Base-by-base conservation (phyloP, 2,113 vertebrate species). In the Callochromis pleurospilus region DNA sequence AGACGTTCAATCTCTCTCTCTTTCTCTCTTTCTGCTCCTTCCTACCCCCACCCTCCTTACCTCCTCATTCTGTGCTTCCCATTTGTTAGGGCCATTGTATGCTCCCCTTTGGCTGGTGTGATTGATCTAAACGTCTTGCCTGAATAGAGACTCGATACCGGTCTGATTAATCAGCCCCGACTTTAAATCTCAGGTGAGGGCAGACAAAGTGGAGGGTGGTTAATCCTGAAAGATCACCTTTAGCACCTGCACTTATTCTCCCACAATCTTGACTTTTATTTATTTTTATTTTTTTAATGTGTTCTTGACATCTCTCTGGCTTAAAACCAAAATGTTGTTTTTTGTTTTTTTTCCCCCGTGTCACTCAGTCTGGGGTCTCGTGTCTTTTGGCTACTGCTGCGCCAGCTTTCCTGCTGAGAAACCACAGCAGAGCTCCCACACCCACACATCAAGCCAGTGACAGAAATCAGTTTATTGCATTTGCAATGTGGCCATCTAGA, bases 401-500 rank as follows among this genome's bases (percentile, higher is more conserved):
- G 8, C 26, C 4, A 33, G 17, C 42, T 79, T 49, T 90, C 85
- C 80, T 94, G 83, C 89, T 58, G 83, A 58, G 88, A 68, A 86
- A 55, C 79, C 45, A 83, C 81, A 79, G 79, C 87, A 29, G 90
- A 83, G 86, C 86, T 29, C 62, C 85, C 86, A 88, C 90, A 90
- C 54, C 85, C 84, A 89, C 88, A 79, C 87, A 81, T 95, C 94
- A 95, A 68, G 53, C 58, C 38, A 2, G 53, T 93, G 93, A 94
- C 93, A 94, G 91, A 83, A 95, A 95, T 95, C 91, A 86, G 60
- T 94, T 95, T 91, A 83, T 68, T 87, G 92, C 91, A 91, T 95
- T 92, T 93, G 91, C 89, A 89, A 87, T 75, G 79, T 94, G 92
- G 94, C 91, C 53, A n/a, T 94, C 89, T 77, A 38, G n/a, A 79